Evolutionary conservation across 1,140 invertebrate genomes (phyloP), one percentile per base, ranked within the genome.

Genomic region (Pachypsylla venusta): DNA sequence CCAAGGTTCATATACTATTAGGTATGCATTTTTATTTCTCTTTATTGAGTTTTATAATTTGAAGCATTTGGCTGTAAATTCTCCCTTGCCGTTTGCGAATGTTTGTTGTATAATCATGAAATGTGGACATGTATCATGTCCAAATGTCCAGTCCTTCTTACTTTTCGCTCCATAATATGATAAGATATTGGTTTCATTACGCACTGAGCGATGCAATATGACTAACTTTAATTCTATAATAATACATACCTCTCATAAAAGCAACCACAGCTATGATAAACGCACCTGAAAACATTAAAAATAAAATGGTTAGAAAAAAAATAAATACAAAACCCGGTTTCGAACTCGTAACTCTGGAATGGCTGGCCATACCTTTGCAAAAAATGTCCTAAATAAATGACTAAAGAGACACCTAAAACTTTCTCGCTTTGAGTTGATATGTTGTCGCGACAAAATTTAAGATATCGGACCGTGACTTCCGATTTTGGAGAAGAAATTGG

Each of bases 151-250:
- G n/a, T n/a, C n/a, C n/a, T n/a, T n/a, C n/a, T n/a, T n/a, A n/a
- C n/a, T n/a, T n/a, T n/a, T n/a, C n/a, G n/a, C n/a, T n/a, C n/a
- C n/a, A n/a, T n/a, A n/a, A n/a, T n/a, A n/a, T n/a, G n/a, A n/a
- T n/a, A n/a, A n/a, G n/a, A n/a, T n/a, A n/a, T n/a, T n/a, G n/a
- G n/a, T n/a, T n/a, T n/a, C n/a, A n/a, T n/a, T n/a, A n/a, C n/a
- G n/a, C n/a, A n/a, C n/a, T n/a, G n/a, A n/a, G n/a, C n/a, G n/a
- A n/a, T n/a, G n/a, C 87, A 67, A 91, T 89, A 58, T 79, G 74
- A 75, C 87, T 91, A 39, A 90, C 84, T 76, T 90, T 93, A 81
- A 94, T 89, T 54, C 82, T 83, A 74, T 82, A 90, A 72, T 91
- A 92, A 72, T 91, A 93, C 63, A 89, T 74, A 66, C 87, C 84